Evolutionary conservation across 2,888 invertebrate species (phyloP).

Genomic region (Galerucella calmariensis): DNA sequence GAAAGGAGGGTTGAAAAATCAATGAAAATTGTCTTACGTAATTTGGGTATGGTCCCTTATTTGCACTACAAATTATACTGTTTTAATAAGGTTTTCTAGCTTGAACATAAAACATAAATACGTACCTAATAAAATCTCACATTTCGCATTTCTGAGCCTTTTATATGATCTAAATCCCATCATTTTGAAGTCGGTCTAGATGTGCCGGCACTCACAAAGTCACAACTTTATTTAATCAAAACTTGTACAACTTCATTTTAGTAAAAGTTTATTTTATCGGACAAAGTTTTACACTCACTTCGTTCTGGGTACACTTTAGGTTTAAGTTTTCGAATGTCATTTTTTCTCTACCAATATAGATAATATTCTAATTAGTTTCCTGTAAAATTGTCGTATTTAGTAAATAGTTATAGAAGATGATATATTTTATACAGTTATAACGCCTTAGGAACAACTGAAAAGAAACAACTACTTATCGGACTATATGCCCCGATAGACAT

Average conservation of each 20-base stretch:
- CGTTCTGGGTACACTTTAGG: conserved; percentile 32
- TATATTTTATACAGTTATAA: too few relatives aligned
- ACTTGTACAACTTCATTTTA: conserved; percentile 24
- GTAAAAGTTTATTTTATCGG: conserved; percentile 23
- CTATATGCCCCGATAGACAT: too few relatives aligned
- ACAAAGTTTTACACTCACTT: conserved; percentile 35
- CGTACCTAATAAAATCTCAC: conserved; percentile 79
- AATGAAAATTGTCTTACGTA: too few relatives aligned
- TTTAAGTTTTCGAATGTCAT: conserved; percentile 9
- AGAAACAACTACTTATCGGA: too few relatives aligned
- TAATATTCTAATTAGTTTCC: too few relatives aligned
- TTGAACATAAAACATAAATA: conserved; percentile 40
- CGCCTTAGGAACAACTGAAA: too few relatives aligned
- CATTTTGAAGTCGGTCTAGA: conserved; percentile 61
- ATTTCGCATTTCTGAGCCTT: conserved; percentile 73
- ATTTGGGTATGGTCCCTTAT: too few relatives aligned
- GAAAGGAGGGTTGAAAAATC: too few relatives aligned
- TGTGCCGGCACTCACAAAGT: conserved; percentile 27
- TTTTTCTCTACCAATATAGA: conserved; percentile 20
- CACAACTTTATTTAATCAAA: conserved; percentile 24
- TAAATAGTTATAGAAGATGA: too few relatives aligned
- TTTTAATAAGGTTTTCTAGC: neutral
- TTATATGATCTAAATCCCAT: conserved; percentile 73
- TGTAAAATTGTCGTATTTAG: too few relatives aligned
- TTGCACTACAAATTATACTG: too few relatives aligned